Percentiles rank a stretch among this genome's conserved stretches.
phyloP scores from a whole-genome alignment of 2,113 vertebrate genomes.

The Corythornis cristatus region DNA sequence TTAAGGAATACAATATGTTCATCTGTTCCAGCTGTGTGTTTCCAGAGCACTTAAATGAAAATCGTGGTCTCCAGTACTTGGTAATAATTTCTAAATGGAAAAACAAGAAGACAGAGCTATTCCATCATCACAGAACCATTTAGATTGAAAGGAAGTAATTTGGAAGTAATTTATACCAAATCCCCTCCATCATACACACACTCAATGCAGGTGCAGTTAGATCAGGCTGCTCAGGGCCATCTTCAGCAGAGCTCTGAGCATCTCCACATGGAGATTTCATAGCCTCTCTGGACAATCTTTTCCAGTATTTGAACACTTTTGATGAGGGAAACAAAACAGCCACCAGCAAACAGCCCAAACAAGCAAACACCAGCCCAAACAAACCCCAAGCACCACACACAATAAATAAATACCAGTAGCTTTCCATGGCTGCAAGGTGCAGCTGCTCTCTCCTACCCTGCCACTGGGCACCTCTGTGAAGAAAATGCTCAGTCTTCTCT shows the following conservation, averaged over 20 bases:
- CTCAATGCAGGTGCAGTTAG: background rate
- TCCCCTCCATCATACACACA: background rate
- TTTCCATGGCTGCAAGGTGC: background rate
- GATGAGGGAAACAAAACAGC: rapidly evolving
- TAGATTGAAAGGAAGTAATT: background rate
- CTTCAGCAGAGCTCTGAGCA: background rate
- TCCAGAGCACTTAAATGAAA: background rate
- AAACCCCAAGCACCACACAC: background rate
- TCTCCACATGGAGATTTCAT: conserved; percentile 22
- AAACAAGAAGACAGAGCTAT: background rate
- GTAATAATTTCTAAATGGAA: background rate
- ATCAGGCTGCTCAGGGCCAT: background rate
- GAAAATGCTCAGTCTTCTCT: background rate
- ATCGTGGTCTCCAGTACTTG: background rate
- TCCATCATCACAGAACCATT: background rate
- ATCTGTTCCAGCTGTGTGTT: background rate
- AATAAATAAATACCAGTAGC: background rate
- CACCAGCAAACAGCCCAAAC: background rate
- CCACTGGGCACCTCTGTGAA: background rate
- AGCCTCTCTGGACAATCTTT: background rate
- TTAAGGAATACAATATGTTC: background rate
- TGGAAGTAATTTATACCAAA: background rate
- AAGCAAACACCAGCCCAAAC: background rate
- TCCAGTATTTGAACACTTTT: conserved; percentile 39
- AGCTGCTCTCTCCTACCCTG: background rate